Conservation (phyloP, 2,797 vertebrate species). For the Anolis apletophallus region DNA sequence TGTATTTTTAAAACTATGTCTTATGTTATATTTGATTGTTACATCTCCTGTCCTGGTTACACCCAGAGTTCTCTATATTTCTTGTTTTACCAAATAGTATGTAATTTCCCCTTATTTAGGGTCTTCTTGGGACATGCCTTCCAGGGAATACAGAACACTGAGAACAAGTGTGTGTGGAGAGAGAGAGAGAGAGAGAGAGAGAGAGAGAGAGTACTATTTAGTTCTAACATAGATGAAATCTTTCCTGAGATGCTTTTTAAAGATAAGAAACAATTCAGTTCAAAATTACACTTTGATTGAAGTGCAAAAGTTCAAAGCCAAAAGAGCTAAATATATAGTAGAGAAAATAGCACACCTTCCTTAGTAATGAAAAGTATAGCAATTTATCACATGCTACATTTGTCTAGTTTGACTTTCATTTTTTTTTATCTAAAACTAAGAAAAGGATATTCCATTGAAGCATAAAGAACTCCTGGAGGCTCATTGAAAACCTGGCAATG, state of each 20-base stretch:
- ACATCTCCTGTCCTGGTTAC: neutral
- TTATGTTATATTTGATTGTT: neutral
- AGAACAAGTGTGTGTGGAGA: too few relatives aligned
- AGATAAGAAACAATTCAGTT: slow-evolving; percentile 65
- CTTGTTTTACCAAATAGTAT: neutral
- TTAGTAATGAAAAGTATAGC: slow-evolving; percentile 71
- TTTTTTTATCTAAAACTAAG: slow-evolving; percentile 58
- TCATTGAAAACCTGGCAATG: slow-evolving; percentile 21
- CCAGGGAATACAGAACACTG: slow-evolving; percentile 29
- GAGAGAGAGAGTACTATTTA: too few relatives aligned
- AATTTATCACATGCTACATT: slow-evolving; percentile 67
- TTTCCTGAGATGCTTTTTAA: slow-evolving; percentile 59
- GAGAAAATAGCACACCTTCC: slow-evolving; percentile 62
- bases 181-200: too few relatives aligned
- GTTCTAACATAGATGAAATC: slow-evolving; percentile 45
- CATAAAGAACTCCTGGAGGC: slow-evolving; percentile 51
- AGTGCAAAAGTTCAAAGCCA: slow-evolving; percentile 70
- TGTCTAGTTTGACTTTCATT: slow-evolving; percentile 64
- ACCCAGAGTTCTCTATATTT: neutral
- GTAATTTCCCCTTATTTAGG: neutral
- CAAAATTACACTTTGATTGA: slow-evolving; percentile 73
- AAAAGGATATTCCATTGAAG: slow-evolving; percentile 60
- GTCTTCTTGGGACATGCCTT: neutral
- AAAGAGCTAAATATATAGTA: slow-evolving; percentile 66
- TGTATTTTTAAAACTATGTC: neutral